Evolutionary conservation across 2,797 vertebrate species (phyloP), one percentile per base, ranked within the genome.

Genomic region (Poecilia wingei): DNA sequence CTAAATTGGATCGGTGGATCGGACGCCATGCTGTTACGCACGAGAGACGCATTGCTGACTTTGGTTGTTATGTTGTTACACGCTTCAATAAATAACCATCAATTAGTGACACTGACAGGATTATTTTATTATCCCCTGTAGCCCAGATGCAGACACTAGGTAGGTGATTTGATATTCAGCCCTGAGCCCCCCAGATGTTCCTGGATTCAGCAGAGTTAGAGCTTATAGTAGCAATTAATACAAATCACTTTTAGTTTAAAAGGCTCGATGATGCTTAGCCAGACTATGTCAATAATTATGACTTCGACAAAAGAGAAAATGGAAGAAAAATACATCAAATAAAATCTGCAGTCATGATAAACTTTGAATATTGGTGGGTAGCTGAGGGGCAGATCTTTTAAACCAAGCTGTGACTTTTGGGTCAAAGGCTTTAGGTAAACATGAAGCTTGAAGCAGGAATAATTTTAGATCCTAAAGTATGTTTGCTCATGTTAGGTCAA

Each of bases 1-100:
- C 64, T 46, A 75, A 61, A 79, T 69, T 79, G 78, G 78, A 79
- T 79, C 61, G 46, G 64, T 14, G 36, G 18, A 69, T 61, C n/a
- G 46, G 69, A 66, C 9, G 22, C 57, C 61, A n/a, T 45, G 14
- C n/a, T 72, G 53, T 80, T 59, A 76, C 20, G 28, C 57, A 72
- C 57, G 46, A 72, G 74, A 43, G 18, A 47, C n/a, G 46, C 79
- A 36, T 33, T 61, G 74, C 68, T 64, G 46, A 64, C 68, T 72
- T 51, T 51, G 45, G 68, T 51, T 64, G 36, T 80, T 71, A 72
- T 18, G 10, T 39, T 31, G 36, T 76, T 64, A 55, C 22, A 75
- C n/a, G 31, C 53, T 72, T 28, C 36, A 61, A 16, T 45, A 76
- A 55, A 64, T 28, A 72, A 80, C 28, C 69, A 66, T 72, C 70